Evolutionary conservation across 2,797 vertebrate genomes (phyloP), one percentile per base, ranked within the genome.

Genomic region (Lepus oiostolus): DNA sequence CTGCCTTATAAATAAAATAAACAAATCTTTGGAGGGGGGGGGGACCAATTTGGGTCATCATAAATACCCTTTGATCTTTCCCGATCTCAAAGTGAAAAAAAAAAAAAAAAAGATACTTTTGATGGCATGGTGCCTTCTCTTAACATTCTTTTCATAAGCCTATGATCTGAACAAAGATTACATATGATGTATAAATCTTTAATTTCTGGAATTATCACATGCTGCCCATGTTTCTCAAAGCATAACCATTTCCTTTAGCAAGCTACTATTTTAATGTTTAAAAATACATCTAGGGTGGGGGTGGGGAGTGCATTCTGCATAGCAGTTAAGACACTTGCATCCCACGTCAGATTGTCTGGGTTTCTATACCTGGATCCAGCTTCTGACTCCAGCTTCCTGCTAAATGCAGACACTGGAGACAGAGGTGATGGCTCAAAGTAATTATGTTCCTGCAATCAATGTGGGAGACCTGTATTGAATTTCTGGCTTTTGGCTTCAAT

Each of bases 141-240:
- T 58, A 88, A 58, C 21, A 70, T 58, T 72, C 19, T 5, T 87
- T 74, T 70, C 70, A n/a, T 76, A 63, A 63, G 38, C 30, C 1
- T 52, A 68, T 62, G 38, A 80, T 32, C n/a, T 93, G 67, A 94
- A 71, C 38, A 16, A 86, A 89, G 54, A 75, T 63, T 32, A 50
- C 1, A 75, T 63, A 84, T 17, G 17, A 82, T 1, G 10, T 50
- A 6, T 47, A 77, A 32, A 88, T 62, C 35, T 83, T 67, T 28
- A 5, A 5, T 81, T 84, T 80, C 52, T 90, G 60, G 28, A 24
- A 19, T 19, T 4, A 87, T 9, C 2, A 79, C 32, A 58, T 86
- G 10, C 4, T 94, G 60, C 21, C 50, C 26, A 22, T 13, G 22
- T n/a, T 42, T 93, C 82, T 86, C 32, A 83, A 90, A 67, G 7